phyloP scores from a whole-genome alignment of 2,113 vertebrate genomes.

The Acinonyx jubatus region DNA sequence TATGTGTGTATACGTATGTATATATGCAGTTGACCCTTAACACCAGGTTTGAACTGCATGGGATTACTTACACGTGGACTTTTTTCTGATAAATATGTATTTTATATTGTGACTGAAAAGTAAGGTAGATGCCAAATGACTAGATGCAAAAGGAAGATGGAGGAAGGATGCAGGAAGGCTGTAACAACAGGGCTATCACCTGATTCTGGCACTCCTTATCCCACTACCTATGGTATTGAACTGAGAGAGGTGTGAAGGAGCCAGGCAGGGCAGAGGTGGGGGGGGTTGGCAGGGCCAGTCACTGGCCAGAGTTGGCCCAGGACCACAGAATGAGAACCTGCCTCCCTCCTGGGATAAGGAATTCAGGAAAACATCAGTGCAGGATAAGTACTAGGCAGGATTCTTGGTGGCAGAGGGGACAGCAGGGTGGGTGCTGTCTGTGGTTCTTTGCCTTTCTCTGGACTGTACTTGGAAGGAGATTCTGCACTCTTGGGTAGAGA shows the following conservation, averaged over 20 bases:
- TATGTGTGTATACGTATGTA: neutral
- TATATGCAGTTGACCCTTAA: neutral
- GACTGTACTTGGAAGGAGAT: neutral
- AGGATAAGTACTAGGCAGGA: neutral
- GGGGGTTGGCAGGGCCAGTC: neutral
- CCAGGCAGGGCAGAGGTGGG: neutral
- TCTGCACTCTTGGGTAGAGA: neutral
- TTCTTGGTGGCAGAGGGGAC: neutral
- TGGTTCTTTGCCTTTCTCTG: neutral
- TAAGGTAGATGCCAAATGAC: neutral
- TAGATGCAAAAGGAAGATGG: neutral
- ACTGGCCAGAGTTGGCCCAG: neutral
- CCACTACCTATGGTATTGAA: neutral
- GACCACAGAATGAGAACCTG: neutral
- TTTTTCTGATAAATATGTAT: neutral
- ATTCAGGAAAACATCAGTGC: neutral
- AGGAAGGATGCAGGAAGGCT: neutral
- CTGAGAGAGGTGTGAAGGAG: neutral
- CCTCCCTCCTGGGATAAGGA: neutral
- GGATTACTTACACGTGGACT: neutral
- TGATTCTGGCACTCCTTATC: neutral
- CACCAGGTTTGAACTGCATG: neutral
- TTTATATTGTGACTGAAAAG: neutral
- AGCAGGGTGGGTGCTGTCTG: neutral
- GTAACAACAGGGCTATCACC: neutral